phyloP scores from a whole-genome alignment of 2,888 invertebrate genomes.

The Trisateles emortualis region DNA sequence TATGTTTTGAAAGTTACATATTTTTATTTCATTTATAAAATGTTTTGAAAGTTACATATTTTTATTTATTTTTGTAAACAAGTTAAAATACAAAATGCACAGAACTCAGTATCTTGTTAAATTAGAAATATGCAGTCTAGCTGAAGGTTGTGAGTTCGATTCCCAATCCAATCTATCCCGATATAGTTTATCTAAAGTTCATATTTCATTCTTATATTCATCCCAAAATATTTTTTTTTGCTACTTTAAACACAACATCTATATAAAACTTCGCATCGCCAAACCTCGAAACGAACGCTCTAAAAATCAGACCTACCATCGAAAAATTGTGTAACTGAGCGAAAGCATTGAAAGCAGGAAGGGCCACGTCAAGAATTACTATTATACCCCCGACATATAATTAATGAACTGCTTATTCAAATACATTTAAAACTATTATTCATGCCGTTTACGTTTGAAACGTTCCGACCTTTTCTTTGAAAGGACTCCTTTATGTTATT shows the following conservation, averaged over 20 bases:
- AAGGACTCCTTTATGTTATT: slow-evolving; percentile 76
- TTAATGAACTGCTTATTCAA: slow-evolving; percentile 87
- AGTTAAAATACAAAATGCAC: no score
- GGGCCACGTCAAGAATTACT: slow-evolving; percentile 85
- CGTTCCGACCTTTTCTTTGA: slow-evolving; percentile 81
- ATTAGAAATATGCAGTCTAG: no score
- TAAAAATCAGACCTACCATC: slow-evolving; percentile 52
- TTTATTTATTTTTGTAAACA: no score
- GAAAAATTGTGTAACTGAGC: slow-evolving; percentile 80
- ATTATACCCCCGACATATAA: slow-evolving; percentile 80
- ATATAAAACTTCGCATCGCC: neutral
- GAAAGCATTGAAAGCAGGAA: slow-evolving; percentile 82
- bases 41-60: no score
- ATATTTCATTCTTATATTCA: no score
- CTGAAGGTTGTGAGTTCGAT: no score
- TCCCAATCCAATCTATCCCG: no score
- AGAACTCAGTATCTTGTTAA: no score
- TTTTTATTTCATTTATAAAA: no score
- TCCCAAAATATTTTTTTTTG: no score
- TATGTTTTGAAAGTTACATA: no score
- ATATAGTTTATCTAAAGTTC: no score
- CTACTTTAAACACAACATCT: neutral
- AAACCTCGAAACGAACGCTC: slow-evolving; percentile 22
- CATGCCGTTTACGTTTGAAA: slow-evolving; percentile 85
- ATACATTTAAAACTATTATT: slow-evolving; percentile 87